These are phyloP conservation scores for Hypomecis punctinalis DNA, from an alignment of 2,888 invertebrate species.

Conservation along the genomic window DNA sequence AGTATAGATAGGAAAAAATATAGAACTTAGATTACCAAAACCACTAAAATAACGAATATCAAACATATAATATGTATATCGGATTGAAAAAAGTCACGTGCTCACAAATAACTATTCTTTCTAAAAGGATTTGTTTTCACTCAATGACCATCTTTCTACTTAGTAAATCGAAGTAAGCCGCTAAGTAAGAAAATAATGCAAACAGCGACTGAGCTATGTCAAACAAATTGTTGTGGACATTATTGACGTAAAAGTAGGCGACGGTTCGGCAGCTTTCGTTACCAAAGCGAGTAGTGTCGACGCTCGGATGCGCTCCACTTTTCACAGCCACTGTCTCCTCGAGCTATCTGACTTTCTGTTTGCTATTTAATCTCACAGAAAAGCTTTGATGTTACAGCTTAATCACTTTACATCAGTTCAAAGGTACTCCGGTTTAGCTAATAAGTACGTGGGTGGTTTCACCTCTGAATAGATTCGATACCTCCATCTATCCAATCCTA, in stretches of 20 bases:
- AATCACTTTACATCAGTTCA: slow-evolving; percentile 1
- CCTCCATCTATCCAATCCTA: slow-evolving; percentile 4
- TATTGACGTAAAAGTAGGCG: slow-evolving; percentile 51
- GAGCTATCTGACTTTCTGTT: slow-evolving; percentile 57
- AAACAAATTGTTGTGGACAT: slow-evolving; percentile 27
- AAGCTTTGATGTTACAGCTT: slow-evolving; percentile 30
- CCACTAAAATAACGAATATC: too few relatives aligned
- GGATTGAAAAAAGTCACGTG: too few relatives aligned
- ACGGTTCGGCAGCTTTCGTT: slow-evolving; percentile 61
- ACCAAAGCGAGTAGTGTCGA: slow-evolving; percentile 53
- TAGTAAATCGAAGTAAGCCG: too few relatives aligned
- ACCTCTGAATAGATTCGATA: background rate
- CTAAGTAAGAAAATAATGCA: background rate
- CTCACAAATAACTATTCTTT: too few relatives aligned
- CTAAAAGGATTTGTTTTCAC: too few relatives aligned
- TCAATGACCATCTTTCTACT: too few relatives aligned
- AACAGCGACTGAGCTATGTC: background rate
- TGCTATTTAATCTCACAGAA: slow-evolving; percentile 42
- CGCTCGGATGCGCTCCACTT: slow-evolving; percentile 62
- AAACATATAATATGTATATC: too few relatives aligned
- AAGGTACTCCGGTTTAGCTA: background rate
- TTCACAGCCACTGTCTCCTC: slow-evolving; percentile 45
- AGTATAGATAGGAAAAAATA: too few relatives aligned
- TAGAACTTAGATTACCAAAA: too few relatives aligned
- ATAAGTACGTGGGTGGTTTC: slow-evolving; percentile 2